Conservation (phyloP, 1,140 invertebrate species). For the Calycopis cecrops region DNA sequence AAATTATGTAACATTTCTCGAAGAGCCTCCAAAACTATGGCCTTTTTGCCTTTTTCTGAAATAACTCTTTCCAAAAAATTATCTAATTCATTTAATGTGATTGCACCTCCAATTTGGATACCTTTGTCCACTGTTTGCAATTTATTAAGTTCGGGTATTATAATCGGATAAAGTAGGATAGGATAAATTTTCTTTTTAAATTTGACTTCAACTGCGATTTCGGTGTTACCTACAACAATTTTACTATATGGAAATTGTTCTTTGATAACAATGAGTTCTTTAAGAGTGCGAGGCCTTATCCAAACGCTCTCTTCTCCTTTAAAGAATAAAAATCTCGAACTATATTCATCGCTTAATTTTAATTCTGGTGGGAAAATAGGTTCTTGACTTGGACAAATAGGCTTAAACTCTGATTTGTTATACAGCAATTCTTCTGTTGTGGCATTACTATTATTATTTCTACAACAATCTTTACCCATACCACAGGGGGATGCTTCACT, state of each 20-base stretch:
- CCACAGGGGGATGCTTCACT: conserved; percentile 28
- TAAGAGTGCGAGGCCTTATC: conserved; percentile 85
- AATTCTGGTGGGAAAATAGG: conserved; percentile 96
- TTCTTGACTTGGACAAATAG: conserved; percentile 90
- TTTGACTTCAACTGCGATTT: conserved; percentile 95
- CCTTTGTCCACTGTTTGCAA: conserved; percentile 76
- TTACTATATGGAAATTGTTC: conserved; percentile 83
- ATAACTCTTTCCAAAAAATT: conserved; percentile 78
- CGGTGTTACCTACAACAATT: conserved; percentile 96
- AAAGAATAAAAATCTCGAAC: conserved; percentile 81
- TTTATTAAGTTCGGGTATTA: conserved; percentile 81
- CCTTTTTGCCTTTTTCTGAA: conserved; percentile 72
- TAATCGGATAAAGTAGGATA: conserved; percentile 85
- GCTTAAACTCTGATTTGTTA: conserved; percentile 79
- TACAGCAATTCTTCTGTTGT: conserved; percentile 55
- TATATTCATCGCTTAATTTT: conserved; percentile 75
- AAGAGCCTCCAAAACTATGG: conserved; percentile 82
- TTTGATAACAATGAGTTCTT: conserved; percentile 86
- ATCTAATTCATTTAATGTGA: conserved; percentile 86
- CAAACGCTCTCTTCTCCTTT: conserved; percentile 83
- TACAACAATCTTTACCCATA: conserved; percentile 59
- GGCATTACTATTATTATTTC: conserved; percentile 33
- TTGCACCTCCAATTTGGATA: conserved; percentile 85
- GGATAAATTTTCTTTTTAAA: conserved; percentile 91
- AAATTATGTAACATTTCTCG: conserved; percentile 95